Evolutionary conservation across 2,888 invertebrate genomes (phyloP).

Genomic region (Copidosoma aretas): DNA sequence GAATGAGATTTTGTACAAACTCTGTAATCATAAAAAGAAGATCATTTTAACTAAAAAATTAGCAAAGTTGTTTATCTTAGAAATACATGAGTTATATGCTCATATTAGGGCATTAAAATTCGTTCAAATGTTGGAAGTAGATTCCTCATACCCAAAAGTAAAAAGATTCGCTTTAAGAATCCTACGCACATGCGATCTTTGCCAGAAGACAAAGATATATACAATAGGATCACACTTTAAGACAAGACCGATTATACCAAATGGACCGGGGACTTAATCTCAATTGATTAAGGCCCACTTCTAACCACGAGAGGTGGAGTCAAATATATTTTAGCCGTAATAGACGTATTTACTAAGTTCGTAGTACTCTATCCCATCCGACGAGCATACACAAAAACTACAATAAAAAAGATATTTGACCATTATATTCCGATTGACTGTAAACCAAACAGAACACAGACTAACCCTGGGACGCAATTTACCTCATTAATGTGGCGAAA

Average conservation of each 20-base stretch:
- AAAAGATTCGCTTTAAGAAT: background rate
- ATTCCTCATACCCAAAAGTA: constrained; percentile 9
- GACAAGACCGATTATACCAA: background rate
- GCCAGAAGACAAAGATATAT: constrained; percentile 27
- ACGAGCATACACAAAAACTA: constrained; percentile 22
- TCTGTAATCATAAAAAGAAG: background rate
- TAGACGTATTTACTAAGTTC: constrained; percentile 30
- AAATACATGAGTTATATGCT: constrained; percentile 7
- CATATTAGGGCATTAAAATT: constrained; percentile 9
- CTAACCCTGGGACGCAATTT: constrained; percentile 15
- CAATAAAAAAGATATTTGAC: constrained; percentile 21
- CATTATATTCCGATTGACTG: constrained; percentile 27
- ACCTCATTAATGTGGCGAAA: constrained; percentile 4
- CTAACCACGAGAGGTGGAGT: constrained; percentile 20
- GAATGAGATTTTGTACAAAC: background rate
- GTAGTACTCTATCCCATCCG: constrained; percentile 32
- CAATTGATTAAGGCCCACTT: constrained; percentile 39
- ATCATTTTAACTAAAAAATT: background rate
- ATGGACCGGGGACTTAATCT: constrained; percentile 25
- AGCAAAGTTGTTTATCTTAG: background rate
- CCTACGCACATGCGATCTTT: constrained; percentile 17
- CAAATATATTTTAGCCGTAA: constrained; percentile 29
- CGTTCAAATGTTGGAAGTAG: background rate
- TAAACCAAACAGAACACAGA: constrained; percentile 6
- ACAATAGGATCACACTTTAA: background rate